These are phyloP conservation scores for Philereme vetulata DNA, from an alignment of 2,888 invertebrate species.

Conservation along the genomic window DNA sequence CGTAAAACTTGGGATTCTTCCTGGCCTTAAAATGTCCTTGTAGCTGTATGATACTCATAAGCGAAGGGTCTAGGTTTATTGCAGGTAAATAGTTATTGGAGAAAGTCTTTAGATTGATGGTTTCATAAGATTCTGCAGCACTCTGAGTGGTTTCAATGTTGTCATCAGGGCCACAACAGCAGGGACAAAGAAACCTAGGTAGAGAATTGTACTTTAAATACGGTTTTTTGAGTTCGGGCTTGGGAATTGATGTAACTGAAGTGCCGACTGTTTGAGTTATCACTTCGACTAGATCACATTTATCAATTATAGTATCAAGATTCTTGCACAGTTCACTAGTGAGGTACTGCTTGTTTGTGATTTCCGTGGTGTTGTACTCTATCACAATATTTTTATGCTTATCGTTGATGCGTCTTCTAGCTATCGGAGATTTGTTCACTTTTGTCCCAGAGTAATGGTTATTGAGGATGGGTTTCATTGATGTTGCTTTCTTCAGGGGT, in stretches of 20 bases:
- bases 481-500: constrained; percentile 29
- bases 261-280: constrained; percentile 45
- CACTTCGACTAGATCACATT: constrained; percentile 27
- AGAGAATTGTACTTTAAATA: constrained; percentile 43
- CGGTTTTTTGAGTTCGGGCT: constrained; percentile 26
- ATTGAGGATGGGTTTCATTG: constrained; percentile 31
- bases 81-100: constrained; percentile 43
- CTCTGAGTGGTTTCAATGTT: constrained; percentile 44
- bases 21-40: constrained; percentile 48
- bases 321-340: constrained; percentile 15
- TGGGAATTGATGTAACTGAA: constrained; percentile 46
- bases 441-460: constrained; percentile 58
- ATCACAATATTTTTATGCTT: constrained; percentile 33
- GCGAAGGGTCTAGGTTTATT: constrained; percentile 59
- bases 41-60: constrained; percentile 62
- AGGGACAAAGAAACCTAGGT: constrained; percentile 62
- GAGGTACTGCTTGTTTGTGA: constrained; percentile 6
- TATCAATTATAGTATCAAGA: constrained; percentile 15
- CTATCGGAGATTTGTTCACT: constrained; percentile 54
- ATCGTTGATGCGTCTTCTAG: constrained; percentile 35
- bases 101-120: constrained; percentile 52
- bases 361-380: constrained; percentile 17
- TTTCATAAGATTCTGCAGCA: constrained; percentile 59
- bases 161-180: constrained; percentile 60
- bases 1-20: constrained; percentile 48